Conservation (phyloP, 2,888 invertebrate genomes). For the Agrenia bidenticulata region DNA sequence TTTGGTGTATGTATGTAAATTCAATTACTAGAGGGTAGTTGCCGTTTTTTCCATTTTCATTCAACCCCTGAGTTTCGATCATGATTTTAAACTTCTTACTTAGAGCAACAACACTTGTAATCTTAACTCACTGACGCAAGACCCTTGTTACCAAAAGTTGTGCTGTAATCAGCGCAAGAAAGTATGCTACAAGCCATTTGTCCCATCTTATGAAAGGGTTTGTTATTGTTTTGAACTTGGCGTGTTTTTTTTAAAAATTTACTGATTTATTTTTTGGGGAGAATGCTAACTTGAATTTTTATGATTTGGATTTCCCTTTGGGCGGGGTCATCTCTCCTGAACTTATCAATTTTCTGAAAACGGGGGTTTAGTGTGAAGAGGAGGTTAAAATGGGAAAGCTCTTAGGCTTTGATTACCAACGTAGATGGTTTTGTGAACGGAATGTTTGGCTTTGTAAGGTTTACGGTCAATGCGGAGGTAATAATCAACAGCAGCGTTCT, state of each 20-base stretch:
- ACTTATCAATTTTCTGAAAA: not conserved
- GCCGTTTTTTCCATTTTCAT: no score
- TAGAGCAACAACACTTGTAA: slow-evolving; percentile 26
- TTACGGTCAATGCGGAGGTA: slow-evolving; percentile 48
- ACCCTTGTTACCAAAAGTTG: slow-evolving; percentile 50
- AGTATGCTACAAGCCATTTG: slow-evolving; percentile 43
- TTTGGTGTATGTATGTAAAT: no score
- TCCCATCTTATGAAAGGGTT: slow-evolving; percentile 41
- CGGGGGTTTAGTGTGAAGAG: slow-evolving; percentile 34
- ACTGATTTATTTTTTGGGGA: no score
- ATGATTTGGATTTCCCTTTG: slow-evolving; percentile 11
- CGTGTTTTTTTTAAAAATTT: not conserved
- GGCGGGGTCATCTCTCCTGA: not conserved
- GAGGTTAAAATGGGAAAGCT: slow-evolving; percentile 52
- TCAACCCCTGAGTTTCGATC: no score
- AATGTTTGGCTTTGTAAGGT: slow-evolving; percentile 52
- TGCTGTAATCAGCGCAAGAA: slow-evolving; percentile 44
- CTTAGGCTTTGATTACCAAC: slow-evolving; percentile 51
- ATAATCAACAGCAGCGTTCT: slow-evolving; percentile 2
- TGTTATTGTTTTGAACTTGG: slow-evolving; percentile 3
- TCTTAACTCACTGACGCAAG: slow-evolving; percentile 32
- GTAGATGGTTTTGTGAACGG: slow-evolving; percentile 52
- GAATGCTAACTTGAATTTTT: not conserved
- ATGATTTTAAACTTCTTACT: not conserved
- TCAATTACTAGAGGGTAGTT: no score